Percentiles rank a stretch among this genome's conserved stretches.
phyloP scores from a whole-genome alignment of 2,888 invertebrate species.

The Hypsopygia costalis region DNA sequence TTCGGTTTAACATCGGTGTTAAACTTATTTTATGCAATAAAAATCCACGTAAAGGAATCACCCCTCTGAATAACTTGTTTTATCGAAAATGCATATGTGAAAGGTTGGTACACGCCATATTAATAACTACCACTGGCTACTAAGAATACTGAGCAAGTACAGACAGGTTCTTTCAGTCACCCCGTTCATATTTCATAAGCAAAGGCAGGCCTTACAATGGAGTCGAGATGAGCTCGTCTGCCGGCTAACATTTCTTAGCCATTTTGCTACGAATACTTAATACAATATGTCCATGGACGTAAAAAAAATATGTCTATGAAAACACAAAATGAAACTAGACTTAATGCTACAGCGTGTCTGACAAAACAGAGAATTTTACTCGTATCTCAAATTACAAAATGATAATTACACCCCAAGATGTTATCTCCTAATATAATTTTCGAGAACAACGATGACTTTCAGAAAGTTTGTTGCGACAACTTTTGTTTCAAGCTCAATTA shows the following conservation, averaged over 20 bases:
- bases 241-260: constrained; percentile 48
- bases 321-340: background rate
- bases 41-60: constrained; percentile 5
- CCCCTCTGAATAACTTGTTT: constrained; percentile 9
- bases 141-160: constrained; percentile 19
- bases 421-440: too few relatives aligned
- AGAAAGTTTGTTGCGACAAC: too few relatives aligned
- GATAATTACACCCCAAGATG: too few relatives aligned
- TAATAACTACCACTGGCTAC: constrained; percentile 5
- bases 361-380: too few relatives aligned
- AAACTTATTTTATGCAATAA: background rate
- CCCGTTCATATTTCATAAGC: constrained; percentile 75
- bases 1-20: too few relatives aligned
- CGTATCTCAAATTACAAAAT: too few relatives aligned
- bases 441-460: too few relatives aligned
- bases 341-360: too few relatives aligned
- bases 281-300: background rate
- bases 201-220: constrained; percentile 63
- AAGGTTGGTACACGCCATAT: constrained; percentile 1
- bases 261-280: constrained; percentile 18
- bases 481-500: too few relatives aligned
- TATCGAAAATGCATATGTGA: background rate
- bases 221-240: constrained; percentile 72
- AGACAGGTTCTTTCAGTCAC: constrained; percentile 59
- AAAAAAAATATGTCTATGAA: too few relatives aligned